Base-by-base conservation (phyloP, 2,113 vertebrate genomes). In the Oncorhynchus mykiss region DNA sequence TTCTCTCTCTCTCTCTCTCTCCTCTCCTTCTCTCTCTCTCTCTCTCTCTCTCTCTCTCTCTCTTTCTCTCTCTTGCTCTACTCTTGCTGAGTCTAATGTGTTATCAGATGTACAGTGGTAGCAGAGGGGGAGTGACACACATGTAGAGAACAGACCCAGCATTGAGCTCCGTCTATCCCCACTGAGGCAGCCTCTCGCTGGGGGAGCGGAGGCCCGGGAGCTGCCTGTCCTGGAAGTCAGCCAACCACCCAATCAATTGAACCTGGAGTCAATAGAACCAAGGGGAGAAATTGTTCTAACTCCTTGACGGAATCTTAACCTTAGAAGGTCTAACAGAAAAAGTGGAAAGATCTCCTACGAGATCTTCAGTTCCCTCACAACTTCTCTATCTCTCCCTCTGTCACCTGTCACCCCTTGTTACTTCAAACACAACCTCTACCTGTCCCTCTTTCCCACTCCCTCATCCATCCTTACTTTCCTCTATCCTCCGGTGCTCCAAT, bases 161-260 rank as follows among this genome's bases (percentile, higher is more conserved):
- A 86, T 90, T 91, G 80, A 88, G 85, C 80, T 79, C 65, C 24
- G 83, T 84, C 75, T 84, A 90, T 89, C 87, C 88, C 85, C 0
- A 57, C 84, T 84, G 73, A 82, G 67, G 83, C 79, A 89, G 83
- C 80, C 86, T 74, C 90, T 85, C 85, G 70, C 86, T 76, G 85
- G 85, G 5, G 83, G 87, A 88, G 85, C 84, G 75, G 87, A 90
- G 83, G 83, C 87, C 83, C 75, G 78, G 73, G 79, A 69, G 51
- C 81, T 78, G 70, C 82, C 78, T 74, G 29, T 87, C 70, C 73
- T 95, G 93, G 94, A 92, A 73, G 83, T 51, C 87, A 82, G 90
- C 93, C 94, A 87, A 67, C 71, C 66, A 85, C 72, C 88, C 91
- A 90, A 94, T 95, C 94, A 87, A 93, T 94, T 90, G 86, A 85